These are phyloP conservation scores for Notothenia coriiceps DNA, from an alignment of 2,113 vertebrate genomes.

Conservation along the genomic window DNA sequence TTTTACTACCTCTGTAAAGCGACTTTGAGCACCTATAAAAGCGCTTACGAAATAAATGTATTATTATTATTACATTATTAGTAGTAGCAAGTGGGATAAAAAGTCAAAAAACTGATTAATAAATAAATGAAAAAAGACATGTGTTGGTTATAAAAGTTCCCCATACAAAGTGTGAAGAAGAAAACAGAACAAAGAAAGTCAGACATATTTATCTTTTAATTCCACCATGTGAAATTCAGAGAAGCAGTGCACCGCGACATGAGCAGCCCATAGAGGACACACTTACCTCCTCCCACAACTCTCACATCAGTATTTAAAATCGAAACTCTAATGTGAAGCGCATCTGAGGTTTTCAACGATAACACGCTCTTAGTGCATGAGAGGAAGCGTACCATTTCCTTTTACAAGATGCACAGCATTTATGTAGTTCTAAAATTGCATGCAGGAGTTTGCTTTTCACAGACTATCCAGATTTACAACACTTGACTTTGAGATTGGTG, in stretches of 20 bases:
- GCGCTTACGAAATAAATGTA: too few relatives aligned
- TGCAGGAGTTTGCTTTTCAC: slow-evolving; percentile 6
- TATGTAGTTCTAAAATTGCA: neutral
- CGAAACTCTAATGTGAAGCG: slow-evolving; percentile 35
- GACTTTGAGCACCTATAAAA: too few relatives aligned
- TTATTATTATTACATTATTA: neutral
- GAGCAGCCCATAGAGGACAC: neutral
- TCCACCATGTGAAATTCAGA: slow-evolving; percentile 18
- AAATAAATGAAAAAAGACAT: neutral
- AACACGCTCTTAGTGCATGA: neutral
- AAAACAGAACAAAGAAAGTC: slow-evolving; percentile 5
- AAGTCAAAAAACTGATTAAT: neutral
- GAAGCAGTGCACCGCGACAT: neutral
- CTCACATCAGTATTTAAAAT: slow-evolving; percentile 64
- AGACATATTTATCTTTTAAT: slow-evolving; percentile 15
- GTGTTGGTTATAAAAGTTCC: neutral
- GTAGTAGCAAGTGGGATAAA: neutral
- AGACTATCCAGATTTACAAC: neutral
- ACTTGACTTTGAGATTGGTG: neutral
- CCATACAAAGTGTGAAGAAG: neutral
- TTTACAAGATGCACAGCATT: slow-evolving; percentile 34
- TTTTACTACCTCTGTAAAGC: too few relatives aligned
- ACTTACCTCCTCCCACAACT: slow-evolving; percentile 33
- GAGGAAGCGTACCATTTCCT: slow-evolving; percentile 73
- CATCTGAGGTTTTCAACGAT: slow-evolving; percentile 54